Evolutionary conservation across 1,140 invertebrate genomes (phyloP), one percentile per base, ranked within the genome.

Genomic region (Pogonognathellus flavescens): DNA sequence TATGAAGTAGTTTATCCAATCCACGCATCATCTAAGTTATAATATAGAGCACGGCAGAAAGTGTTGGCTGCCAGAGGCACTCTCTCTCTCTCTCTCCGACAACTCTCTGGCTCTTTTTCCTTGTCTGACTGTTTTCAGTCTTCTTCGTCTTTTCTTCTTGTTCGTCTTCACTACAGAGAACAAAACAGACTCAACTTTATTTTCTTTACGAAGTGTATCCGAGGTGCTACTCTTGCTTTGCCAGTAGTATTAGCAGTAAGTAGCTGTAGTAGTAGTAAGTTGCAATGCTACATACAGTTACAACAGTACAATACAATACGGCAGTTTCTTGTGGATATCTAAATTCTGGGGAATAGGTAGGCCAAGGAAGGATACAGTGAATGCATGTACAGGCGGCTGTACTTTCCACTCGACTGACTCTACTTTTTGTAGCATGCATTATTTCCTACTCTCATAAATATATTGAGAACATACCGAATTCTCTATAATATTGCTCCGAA

Each of bases 1-100:
- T 41, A 41, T 41, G 31, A 41, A 18, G 41, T 14, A 76, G 70
- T 76, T 76, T 76, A 76, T 76, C 70, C 70, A 76, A 76, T 76
- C 70, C 70, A 76, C 70, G 70, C 70, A 76, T 76, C 70, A 76
- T 76, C 25, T 76, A 76, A 76, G 70, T 76, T 76, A 50, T 76
- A 76, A 76, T 76, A 76, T 50, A 31, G 31, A 50, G 70, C 31
- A 76, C 53, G 11, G 70, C 25, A 76, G 70, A 76, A 76, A 76
- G 70, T 76, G 70, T 76, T 76, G 70, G 25, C 70, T 76, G 70
- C 70, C 70, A 76, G 70, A 76, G 70, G 70, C 70, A 76, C 41
- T 76, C 70, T 76, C 31, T 76, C 70, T 76, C 31, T n/a, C 70
- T 76, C 31, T 50, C 70, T 41, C 70, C 49, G n/a, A n/a, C n/a